Evolutionary conservation across 2,113 vertebrate species (phyloP).

Genomic region (Chaetodon trifascialis): DNA sequence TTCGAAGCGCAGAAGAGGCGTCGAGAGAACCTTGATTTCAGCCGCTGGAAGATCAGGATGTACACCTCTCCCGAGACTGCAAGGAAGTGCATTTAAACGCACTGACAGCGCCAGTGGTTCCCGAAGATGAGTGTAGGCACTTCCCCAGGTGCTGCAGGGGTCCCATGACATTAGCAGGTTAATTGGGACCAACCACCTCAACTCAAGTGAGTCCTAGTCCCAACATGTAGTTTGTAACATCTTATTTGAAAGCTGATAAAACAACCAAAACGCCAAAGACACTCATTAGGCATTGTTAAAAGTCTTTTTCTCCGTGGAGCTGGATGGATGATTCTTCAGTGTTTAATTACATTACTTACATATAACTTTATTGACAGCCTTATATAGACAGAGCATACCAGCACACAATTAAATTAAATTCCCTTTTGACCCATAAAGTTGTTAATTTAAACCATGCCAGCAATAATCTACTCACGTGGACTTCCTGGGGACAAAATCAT

Average conservation of each 20-base stretch:
- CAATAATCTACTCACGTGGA: constrained; percentile 13
- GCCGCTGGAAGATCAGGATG: constrained; percentile 84
- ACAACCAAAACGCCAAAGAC: not conserved
- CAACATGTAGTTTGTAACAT: not conserved
- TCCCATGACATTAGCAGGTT: not conserved
- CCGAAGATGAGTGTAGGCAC: not conserved
- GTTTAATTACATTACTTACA: not conserved
- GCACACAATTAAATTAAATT: not conserved
- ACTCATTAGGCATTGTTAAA: not conserved
- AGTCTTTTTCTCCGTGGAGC: not conserved
- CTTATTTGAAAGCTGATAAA: not conserved
- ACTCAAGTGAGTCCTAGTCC: not conserved
- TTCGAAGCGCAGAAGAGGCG: constrained; percentile 79
- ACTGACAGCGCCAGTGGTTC: not conserved
- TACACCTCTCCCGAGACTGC: constrained; percentile 81
- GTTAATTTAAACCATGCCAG: constrained; percentile 10
- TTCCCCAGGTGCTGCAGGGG: not conserved
- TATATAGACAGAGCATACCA: not conserved
- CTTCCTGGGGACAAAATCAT: constrained; percentile 46
- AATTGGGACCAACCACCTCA: not conserved
- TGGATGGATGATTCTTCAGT: not conserved
- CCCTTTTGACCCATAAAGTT: not conserved
- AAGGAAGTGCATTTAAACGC: not conserved
- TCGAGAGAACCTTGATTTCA: constrained; percentile 84
- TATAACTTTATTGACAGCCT: not conserved